Conservation (phyloP, 2,888 invertebrate species). For the Meteorus cinctellus region DNA sequence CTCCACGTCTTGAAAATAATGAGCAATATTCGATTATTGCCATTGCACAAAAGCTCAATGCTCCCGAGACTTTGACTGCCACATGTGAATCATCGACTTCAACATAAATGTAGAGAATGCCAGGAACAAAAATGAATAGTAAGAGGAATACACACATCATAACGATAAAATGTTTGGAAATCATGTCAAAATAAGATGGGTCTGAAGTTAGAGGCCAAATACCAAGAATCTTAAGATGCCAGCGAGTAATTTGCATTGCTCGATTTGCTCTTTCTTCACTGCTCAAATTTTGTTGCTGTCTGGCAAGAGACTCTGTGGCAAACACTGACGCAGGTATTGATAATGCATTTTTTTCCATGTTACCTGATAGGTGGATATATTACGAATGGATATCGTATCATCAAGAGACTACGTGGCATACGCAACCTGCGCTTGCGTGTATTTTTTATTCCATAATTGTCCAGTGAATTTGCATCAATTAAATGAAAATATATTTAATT, state of each 20-base stretch:
- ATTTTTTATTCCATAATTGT: constrained; percentile 28
- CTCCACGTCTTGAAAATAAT: constrained; percentile 42
- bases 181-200: neutral
- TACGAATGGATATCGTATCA: no score
- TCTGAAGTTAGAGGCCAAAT: constrained; percentile 56
- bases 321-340: no score
- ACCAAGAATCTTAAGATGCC: constrained; percentile 61
- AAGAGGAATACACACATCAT: constrained; percentile 52
- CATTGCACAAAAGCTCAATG: constrained; percentile 60
- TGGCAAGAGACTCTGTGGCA: no score
- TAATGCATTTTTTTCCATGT: no score
- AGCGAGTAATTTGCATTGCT: constrained; percentile 61
- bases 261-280: constrained; percentile 50
- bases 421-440: neutral
- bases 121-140: constrained; percentile 59
- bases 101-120: constrained; percentile 56
- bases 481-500: no score
- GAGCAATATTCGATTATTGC: constrained; percentile 55
- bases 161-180: constrained; percentile 20
- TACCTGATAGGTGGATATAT: no score
- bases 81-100: constrained; percentile 50
- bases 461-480: no score
- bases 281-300: no score
- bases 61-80: constrained; percentile 58
- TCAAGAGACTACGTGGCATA: neutral